phyloP scores from a whole-genome alignment of 1,140 invertebrate species.

The Megathymus violae region DNA sequence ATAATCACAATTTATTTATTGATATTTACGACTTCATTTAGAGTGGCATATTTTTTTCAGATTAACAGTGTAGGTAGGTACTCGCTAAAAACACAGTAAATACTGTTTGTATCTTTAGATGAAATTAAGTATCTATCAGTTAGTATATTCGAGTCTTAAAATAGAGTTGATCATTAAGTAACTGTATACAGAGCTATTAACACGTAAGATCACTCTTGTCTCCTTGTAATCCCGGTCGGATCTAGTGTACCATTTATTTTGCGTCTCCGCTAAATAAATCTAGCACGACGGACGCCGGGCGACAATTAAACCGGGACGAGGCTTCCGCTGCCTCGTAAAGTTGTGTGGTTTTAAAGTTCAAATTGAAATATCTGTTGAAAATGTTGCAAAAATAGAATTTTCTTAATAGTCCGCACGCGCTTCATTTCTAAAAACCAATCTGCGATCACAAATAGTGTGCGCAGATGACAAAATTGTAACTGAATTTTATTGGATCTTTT shows the following conservation, averaged over 20 bases:
- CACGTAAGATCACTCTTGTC: not conserved
- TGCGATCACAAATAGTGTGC: no score
- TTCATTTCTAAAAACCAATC: no score
- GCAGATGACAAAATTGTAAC: no score
- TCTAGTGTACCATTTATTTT: not conserved
- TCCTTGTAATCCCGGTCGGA: not conserved
- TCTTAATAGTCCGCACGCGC: no score
- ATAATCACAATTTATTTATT: no score
- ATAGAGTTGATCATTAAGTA: not conserved
- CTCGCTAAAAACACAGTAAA: no score
- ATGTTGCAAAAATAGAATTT: no score
- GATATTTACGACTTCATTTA: no score
- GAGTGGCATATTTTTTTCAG: no score
- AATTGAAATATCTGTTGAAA: not conserved
- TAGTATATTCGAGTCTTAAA: not conserved
- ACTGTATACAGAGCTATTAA: not conserved
- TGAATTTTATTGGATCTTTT: no score
- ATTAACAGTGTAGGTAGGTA: no score
- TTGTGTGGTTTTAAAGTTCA: not conserved
- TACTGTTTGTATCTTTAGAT: no score
- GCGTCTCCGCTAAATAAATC: not conserved
- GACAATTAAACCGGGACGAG: not conserved
- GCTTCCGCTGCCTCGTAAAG: not conserved
- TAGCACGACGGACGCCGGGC: not conserved
- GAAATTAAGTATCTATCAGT: not conserved